Conservation (phyloP, 2,113 vertebrate genomes). For the Dipodomys merriami region DNA sequence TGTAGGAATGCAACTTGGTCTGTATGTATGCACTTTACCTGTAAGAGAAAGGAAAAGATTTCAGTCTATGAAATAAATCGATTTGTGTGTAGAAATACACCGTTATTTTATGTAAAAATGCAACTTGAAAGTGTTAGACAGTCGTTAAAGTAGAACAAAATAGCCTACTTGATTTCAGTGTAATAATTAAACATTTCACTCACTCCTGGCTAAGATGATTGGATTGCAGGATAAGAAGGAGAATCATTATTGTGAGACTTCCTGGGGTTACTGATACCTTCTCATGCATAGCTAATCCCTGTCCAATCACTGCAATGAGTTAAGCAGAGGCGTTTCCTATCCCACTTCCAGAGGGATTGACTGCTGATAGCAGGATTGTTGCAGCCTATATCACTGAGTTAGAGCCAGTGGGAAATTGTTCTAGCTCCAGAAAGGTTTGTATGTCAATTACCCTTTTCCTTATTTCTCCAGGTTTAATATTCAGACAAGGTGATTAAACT, state of each 20-base stretch:
- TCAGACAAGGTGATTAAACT: constrained; percentile 79
- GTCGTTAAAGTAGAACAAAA: constrained; percentile 7
- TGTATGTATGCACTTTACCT: background rate
- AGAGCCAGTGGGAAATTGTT: constrained; percentile 79
- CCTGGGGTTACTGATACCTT: constrained; percentile 65
- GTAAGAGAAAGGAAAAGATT: background rate
- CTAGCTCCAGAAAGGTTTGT: constrained; percentile 54
- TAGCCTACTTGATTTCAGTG: constrained; percentile 53
- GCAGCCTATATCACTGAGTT: constrained; percentile 45
- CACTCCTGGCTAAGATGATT: constrained; percentile 53
- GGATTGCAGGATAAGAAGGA: constrained; percentile 65
- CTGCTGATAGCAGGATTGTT: constrained; percentile 74
- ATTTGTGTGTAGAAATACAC: background rate
- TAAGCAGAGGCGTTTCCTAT: constrained; percentile 57
- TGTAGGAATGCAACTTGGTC: background rate
- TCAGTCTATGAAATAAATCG: background rate
- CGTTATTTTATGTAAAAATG: background rate
- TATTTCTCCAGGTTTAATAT: constrained; percentile 74
- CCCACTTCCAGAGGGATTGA: constrained; percentile 62
- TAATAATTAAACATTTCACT: constrained; percentile 74
- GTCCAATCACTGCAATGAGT: constrained; percentile 50
- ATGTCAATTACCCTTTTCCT: constrained; percentile 71
- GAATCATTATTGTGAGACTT: constrained; percentile 72
- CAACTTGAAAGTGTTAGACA: constrained; percentile 6
- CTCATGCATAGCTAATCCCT: constrained; percentile 77